Evolutionary conservation across 1,140 invertebrate species (phyloP).

Genomic region (Oppia nitens): DNA sequence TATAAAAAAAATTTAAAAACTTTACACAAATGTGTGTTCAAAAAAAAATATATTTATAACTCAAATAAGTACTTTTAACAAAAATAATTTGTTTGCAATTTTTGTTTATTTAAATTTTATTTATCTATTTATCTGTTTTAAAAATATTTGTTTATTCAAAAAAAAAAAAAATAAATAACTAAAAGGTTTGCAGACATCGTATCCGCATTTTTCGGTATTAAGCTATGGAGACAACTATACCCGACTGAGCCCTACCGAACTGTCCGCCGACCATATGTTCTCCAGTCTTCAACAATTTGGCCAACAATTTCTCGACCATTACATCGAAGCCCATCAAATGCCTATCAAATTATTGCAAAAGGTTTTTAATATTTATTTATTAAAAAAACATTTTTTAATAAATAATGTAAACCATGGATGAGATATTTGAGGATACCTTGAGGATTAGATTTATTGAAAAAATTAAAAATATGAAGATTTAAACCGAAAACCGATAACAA

Average conservation of each 20-base stretch:
- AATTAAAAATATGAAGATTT: too few species aligned
- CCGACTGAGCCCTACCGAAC: conserved; percentile 70
- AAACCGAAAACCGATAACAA: too few species aligned
- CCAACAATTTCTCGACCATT: conserved; percentile 68
- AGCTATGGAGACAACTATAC: conserved; percentile 60
- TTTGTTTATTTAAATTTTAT: background rate
- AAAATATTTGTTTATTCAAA: too few species aligned
- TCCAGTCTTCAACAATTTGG: conserved; percentile 86
- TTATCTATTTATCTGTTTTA: too few species aligned
- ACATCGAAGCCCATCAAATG: conserved; percentile 56
- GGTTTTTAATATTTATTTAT: conserved; percentile 33
- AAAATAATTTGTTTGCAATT: too few species aligned
- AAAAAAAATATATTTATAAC: too few species aligned
- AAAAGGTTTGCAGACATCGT: background rate
- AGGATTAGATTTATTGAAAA: too few species aligned
- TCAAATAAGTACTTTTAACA: too few species aligned
- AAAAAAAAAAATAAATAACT: too few species aligned
- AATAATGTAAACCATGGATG: background rate
- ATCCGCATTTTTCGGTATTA: conserved; percentile 67
- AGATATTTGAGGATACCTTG: too few species aligned
- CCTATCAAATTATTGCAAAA: conserved; percentile 71
- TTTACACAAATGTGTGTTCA: too few species aligned
- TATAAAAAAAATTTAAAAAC: too few species aligned
- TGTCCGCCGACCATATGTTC: conserved; percentile 82
- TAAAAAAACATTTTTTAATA: background rate